Evolutionary conservation across 1,140 invertebrate genomes (phyloP).

Genomic region (Drosophila lacertosa): DNA sequence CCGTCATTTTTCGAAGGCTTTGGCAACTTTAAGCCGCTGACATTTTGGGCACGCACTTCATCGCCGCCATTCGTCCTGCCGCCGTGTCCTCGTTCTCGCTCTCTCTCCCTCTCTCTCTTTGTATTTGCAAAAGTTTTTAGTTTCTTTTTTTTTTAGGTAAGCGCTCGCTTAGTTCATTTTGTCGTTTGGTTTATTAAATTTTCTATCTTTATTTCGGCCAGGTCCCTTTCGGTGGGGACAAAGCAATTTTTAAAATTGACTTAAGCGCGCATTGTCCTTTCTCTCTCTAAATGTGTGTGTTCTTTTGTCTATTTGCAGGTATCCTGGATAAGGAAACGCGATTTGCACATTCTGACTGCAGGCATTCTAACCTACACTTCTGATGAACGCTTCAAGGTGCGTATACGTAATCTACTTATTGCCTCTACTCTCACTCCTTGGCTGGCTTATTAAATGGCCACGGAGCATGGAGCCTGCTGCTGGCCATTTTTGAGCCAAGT

Average conservation of each 20-base stretch:
- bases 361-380: slow-evolving; percentile 90
- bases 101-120: slow-evolving; percentile 41
- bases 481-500: slow-evolving; percentile 69
- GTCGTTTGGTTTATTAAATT: slow-evolving; percentile 75
- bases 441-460: slow-evolving; percentile 68
- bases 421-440: background rate
- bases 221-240: slow-evolving; percentile 35
- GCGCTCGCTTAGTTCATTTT: slow-evolving; percentile 61
- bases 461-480: slow-evolving; percentile 22
- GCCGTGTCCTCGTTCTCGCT: slow-evolving; percentile 17
- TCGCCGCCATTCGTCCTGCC: slow-evolving; percentile 29
- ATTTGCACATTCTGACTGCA: slow-evolving; percentile 91
- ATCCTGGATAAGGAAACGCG: slow-evolving; percentile 90
- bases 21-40: slow-evolving; percentile 73
- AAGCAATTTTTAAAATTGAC: slow-evolving; percentile 79
- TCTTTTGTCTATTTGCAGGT: slow-evolving; percentile 85
- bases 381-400: slow-evolving; percentile 89
- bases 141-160: slow-evolving; percentile 1
- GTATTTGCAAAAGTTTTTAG: slow-evolving; percentile 43
- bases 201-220: slow-evolving; percentile 57
- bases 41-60: slow-evolving; percentile 75
- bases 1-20: slow-evolving; percentile 39
- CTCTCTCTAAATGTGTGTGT: slow-evolving; percentile 18
- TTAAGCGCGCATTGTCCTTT: slow-evolving; percentile 61
- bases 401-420: slow-evolving; percentile 64